These are phyloP conservation scores for Dioctria rufipes DNA, from an alignment of 2,888 invertebrate species.

Conservation along the genomic window DNA sequence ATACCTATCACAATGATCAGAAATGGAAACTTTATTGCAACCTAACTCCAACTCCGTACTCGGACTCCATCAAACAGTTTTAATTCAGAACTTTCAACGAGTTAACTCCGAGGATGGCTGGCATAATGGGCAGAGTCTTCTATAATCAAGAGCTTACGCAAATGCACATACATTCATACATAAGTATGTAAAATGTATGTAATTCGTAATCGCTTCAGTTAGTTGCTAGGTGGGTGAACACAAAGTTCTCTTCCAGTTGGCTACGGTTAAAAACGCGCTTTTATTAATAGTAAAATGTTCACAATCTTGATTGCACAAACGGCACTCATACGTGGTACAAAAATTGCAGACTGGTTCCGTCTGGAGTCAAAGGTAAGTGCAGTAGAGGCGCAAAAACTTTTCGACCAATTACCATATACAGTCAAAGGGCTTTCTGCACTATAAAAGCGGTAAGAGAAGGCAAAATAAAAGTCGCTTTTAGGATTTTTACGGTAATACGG, in stretches of 20 bases:
- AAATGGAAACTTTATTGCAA: too few relatives aligned
- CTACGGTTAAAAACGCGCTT: conserved; percentile 21
- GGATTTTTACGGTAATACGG: neutral
- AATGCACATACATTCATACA: neutral
- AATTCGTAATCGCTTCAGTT: neutral
- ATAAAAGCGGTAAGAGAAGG: neutral
- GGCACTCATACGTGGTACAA: conserved; percentile 34
- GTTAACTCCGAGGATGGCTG: neutral
- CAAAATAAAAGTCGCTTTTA: conserved; percentile 17
- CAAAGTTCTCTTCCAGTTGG: neutral
- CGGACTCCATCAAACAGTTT: conserved; percentile 25
- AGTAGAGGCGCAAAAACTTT: conserved; percentile 43
- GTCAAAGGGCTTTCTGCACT: conserved; percentile 24
- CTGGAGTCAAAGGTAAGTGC: conserved; percentile 48
- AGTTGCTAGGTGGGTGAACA: neutral
- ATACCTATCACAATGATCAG: too few relatives aligned
- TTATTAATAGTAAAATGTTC: conserved; percentile 35
- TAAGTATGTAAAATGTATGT: neutral
- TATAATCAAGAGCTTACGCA: conserved; percentile 38
- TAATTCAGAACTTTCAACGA: conserved; percentile 43
- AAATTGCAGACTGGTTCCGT: conserved; percentile 31
- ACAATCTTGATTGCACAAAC: conserved; percentile 49
- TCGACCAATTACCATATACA: conserved; percentile 42
- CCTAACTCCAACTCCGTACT: too few relatives aligned
- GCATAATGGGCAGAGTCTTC: conserved; percentile 17